Evolutionary conservation across 2,888 invertebrate genomes (phyloP).

Genomic region (Drosophila kuntzei): DNA sequence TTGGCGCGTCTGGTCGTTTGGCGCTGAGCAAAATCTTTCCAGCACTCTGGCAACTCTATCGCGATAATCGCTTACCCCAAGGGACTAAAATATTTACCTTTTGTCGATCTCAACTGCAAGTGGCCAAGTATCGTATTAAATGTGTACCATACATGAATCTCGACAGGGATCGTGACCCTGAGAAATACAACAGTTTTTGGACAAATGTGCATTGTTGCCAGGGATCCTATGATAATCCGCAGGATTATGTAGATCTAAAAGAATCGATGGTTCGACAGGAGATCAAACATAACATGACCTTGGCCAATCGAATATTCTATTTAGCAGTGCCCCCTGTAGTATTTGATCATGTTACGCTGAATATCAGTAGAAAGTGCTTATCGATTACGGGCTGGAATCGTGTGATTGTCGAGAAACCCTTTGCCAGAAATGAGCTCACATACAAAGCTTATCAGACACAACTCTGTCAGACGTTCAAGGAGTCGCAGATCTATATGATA

Average conservation of each 20-base stretch:
- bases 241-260: slow-evolving; percentile 41
- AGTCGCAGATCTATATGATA: slow-evolving; percentile 69
- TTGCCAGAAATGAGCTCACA: slow-evolving; percentile 55
- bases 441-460: slow-evolving; percentile 52
- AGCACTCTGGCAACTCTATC: slow-evolving; percentile 64
- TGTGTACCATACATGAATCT: slow-evolving; percentile 60
- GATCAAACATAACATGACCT: slow-evolving; percentile 37
- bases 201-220: slow-evolving; percentile 48
- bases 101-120: slow-evolving; percentile 48
- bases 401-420: slow-evolving; percentile 67
- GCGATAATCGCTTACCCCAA: slow-evolving; percentile 63
- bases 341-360: slow-evolving; percentile 57
- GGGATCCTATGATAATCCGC: slow-evolving; percentile 49
- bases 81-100: slow-evolving; percentile 57
- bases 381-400: slow-evolving; percentile 60
- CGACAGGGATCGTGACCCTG: slow-evolving; percentile 46
- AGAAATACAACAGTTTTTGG: slow-evolving; percentile 67
- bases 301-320: slow-evolving; percentile 69
- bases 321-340: slow-evolving; percentile 57
- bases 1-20: slow-evolving; percentile 64
- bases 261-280: slow-evolving; percentile 56
- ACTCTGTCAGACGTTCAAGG: slow-evolving; percentile 64
- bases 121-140: slow-evolving; percentile 45
- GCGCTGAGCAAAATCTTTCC: slow-evolving; percentile 56
- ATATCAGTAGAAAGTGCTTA: slow-evolving; percentile 53